Evolutionary conservation across 2,113 vertebrate species (phyloP).

Genomic region (Fregetta grallaria): DNA sequence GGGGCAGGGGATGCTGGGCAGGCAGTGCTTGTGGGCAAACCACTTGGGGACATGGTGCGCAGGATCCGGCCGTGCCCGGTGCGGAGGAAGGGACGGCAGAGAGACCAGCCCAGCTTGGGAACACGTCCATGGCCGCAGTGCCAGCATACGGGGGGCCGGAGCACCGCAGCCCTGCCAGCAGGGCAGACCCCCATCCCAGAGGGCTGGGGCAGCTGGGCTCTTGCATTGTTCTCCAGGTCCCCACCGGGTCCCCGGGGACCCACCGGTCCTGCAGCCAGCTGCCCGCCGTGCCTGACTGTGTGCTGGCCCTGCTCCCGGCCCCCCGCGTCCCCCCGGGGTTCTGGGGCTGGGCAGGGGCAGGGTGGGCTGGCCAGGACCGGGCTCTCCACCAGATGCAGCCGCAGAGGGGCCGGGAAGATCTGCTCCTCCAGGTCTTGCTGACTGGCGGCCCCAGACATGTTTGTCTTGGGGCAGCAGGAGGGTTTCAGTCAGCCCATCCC

Average conservation of each 20-base stretch:
- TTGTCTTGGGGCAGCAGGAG: not conserved
- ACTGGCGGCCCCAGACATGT: accelerated
- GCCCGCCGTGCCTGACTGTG: not conserved
- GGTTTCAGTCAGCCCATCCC: not conserved
- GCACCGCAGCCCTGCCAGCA: not conserved
- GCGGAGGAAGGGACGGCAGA: not conserved
- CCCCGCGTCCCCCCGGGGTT: not conserved
- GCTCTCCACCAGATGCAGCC: not conserved
- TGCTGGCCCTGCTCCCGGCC: not conserved
- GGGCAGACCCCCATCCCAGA: not conserved
- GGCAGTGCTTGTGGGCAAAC: too few relatives aligned
- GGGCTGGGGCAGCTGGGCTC: not conserved
- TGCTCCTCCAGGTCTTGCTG: not conserved
- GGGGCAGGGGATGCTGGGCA: not conserved
- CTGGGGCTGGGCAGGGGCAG: not conserved
- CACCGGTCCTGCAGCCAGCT: not conserved
- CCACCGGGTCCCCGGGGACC: not conserved
- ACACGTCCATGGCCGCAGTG: accelerated
- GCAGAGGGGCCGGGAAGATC: not conserved
- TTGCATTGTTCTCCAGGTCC: not conserved
- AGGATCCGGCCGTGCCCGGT: accelerated
- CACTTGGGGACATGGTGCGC: accelerated
- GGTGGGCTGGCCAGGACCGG: not conserved
- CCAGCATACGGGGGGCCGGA: not conserved
- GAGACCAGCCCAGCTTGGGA: not conserved